phyloP scores from a whole-genome alignment of 92 coral and sea anemone genomes.

The Palythoa caribaeorum region DNA sequence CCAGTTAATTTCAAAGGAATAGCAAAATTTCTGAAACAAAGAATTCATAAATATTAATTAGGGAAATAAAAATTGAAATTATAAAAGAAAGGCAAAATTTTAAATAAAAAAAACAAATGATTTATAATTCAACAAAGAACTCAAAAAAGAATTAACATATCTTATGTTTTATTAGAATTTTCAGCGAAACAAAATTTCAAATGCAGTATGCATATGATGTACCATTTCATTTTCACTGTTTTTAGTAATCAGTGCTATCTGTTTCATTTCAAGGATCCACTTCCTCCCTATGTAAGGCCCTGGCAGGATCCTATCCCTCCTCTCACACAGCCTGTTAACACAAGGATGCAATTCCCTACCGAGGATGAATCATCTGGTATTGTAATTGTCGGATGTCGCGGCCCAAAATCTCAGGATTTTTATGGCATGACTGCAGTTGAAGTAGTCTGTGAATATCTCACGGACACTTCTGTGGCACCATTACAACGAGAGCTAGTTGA shows the following conservation, averaged over 20 bases:
- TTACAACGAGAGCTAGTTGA: conserved; percentile 92
- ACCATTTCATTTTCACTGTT: not conserved
- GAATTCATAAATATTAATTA: no score
- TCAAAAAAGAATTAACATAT: no score
- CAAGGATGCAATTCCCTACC: conserved; percentile 84
- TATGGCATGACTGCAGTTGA: conserved; percentile 72
- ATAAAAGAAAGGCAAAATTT: no score
- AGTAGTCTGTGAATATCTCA: conserved; percentile 86
- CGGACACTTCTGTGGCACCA: conserved; percentile 96
- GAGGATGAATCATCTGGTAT: conserved; percentile 95
- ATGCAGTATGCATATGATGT: no score
- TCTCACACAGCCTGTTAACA: conserved; percentile 57
- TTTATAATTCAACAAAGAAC: no score
- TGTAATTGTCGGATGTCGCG: conserved; percentile 86
- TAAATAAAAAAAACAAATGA: no score
- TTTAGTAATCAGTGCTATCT: no score
- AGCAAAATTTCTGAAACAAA: no score
- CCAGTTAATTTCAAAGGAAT: no score
- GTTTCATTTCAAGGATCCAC: conserved; percentile 63
- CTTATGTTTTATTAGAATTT: no score
- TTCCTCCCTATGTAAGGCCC: conserved; percentile 84
- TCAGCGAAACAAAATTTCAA: no score
- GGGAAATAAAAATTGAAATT: no score
- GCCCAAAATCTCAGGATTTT: conserved; percentile 81
- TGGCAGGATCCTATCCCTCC: conserved; percentile 92